Conservation (phyloP, 2,113 vertebrate species). For the Corydoras maculifer region DNA sequence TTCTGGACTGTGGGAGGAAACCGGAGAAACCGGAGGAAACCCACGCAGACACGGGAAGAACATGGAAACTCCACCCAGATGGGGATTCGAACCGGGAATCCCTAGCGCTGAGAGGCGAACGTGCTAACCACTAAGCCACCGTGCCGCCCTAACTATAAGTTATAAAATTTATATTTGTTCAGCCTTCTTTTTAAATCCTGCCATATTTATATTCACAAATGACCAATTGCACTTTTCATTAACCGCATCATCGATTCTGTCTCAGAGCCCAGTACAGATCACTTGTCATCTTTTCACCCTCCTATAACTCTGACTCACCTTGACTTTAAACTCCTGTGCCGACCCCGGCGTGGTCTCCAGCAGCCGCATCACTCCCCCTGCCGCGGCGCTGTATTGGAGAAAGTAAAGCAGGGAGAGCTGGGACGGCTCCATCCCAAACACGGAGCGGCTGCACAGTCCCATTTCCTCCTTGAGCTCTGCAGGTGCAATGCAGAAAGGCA, state of each 20-base stretch:
- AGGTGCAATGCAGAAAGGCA: constrained; percentile 5
- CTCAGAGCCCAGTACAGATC: background rate
- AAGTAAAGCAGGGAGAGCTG: constrained; percentile 67
- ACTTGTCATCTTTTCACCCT: background rate
- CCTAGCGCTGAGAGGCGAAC: no score
- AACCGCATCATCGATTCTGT: background rate
- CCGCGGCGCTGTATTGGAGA: constrained; percentile 58
- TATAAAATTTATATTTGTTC: no score
- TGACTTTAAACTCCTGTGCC: constrained; percentile 62
- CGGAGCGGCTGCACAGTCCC: constrained; percentile 45
- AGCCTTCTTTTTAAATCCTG: no score
- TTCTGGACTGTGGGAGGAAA: no score
- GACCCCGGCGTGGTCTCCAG: constrained; percentile 57
- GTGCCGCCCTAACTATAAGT: no score
- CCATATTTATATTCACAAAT: background rate
- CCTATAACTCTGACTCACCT: constrained; percentile 46
- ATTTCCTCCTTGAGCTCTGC: constrained; percentile 57
- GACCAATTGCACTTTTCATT: background rate
- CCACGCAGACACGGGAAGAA: no score
- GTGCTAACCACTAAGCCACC: no score
- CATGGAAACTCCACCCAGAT: no score
- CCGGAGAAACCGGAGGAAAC: no score
- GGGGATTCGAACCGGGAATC: no score
- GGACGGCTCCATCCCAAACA: constrained; percentile 60
- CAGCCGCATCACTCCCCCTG: constrained; percentile 56